Conservation (phyloP, 2,888 invertebrate species). For the Hydrotaea diabolus region DNA sequence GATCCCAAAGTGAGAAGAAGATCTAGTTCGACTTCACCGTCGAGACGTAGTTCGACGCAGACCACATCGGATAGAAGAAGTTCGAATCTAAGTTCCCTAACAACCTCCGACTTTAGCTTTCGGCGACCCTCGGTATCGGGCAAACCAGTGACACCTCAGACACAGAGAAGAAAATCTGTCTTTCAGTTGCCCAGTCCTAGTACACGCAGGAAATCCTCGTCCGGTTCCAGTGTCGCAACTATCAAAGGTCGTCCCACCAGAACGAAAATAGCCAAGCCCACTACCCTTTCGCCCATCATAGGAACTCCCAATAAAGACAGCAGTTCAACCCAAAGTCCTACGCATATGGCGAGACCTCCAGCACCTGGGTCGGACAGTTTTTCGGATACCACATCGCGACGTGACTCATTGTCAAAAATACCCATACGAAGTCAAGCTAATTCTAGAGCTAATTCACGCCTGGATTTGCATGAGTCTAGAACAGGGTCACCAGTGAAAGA, state of each 20-base stretch:
- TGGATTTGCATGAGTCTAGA: constrained; percentile 65
- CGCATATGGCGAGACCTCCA: constrained; percentile 58
- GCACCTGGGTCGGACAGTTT: constrained; percentile 70
- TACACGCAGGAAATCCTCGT: constrained; percentile 62
- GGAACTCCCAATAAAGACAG: constrained; percentile 80
- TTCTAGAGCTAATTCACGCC: constrained; percentile 70
- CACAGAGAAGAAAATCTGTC: constrained; percentile 57
- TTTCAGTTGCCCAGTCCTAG: constrained; percentile 60
- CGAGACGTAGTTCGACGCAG: constrained; percentile 79
- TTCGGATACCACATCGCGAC: constrained; percentile 71
- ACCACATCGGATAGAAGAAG: constrained; percentile 79
- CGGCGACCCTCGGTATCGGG: constrained; percentile 73
- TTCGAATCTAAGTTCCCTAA: constrained; percentile 79
- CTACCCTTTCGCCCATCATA: constrained; percentile 79
- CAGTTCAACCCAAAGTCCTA: constrained; percentile 73
- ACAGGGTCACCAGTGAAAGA: constrained; percentile 68
- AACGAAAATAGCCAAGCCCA: constrained; percentile 78
- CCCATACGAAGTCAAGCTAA: constrained; percentile 73
- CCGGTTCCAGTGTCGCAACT: constrained; percentile 54
- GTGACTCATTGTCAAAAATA: constrained; percentile 78
- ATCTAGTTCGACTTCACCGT: constrained; percentile 78
- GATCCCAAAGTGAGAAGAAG: constrained; percentile 70
- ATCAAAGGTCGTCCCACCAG: constrained; percentile 66
- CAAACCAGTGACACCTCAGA: constrained; percentile 52
- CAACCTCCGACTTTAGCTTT: constrained; percentile 80